These are phyloP conservation scores for Pseudopleuronectes americanus DNA, from an alignment of 2,797 vertebrate genomes.

Conservation along the genomic window DNA sequence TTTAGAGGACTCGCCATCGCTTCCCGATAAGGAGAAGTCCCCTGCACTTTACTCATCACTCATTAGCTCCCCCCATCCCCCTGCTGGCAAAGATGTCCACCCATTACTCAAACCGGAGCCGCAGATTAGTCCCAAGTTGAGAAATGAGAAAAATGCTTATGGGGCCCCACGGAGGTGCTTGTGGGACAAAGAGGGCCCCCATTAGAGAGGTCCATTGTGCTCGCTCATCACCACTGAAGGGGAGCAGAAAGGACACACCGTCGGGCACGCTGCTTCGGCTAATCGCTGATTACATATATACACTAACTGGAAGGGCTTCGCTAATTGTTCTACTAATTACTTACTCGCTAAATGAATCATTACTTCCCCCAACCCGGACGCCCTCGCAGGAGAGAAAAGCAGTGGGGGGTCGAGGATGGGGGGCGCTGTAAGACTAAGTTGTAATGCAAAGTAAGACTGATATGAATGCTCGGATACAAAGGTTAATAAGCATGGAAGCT, in stretches of 20 bases:
- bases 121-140: slow-evolving; percentile 42
- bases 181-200: slow-evolving; percentile 71
- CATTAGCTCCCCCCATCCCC: slow-evolving; percentile 50
- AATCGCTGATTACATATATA: slow-evolving; percentile 67
- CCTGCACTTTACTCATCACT: slow-evolving; percentile 39
- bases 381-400: slow-evolving; percentile 24
- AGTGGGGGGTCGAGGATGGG: slow-evolving; percentile 21
- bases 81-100: slow-evolving; percentile 56
- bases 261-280: slow-evolving; percentile 68
- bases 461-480: slow-evolving; percentile 29
- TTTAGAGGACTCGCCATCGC: slow-evolving; percentile 32
- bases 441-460: slow-evolving; percentile 23
- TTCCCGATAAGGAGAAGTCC: slow-evolving; percentile 13
- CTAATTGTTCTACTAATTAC: slow-evolving; percentile 66
- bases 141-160: slow-evolving; percentile 45
- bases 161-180: slow-evolving; percentile 61
- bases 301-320: slow-evolving; percentile 39
- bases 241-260: slow-evolving; percentile 70
- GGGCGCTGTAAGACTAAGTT: background rate
- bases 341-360: slow-evolving; percentile 51
- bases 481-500: slow-evolving; percentile 17
- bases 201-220: slow-evolving; percentile 70
- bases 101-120: slow-evolving; percentile 45
- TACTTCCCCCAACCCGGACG: slow-evolving; percentile 29
- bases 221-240: slow-evolving; percentile 67